phyloP scores from a whole-genome alignment of 1,140 invertebrate genomes.

The Penaeus japonicus region DNA sequence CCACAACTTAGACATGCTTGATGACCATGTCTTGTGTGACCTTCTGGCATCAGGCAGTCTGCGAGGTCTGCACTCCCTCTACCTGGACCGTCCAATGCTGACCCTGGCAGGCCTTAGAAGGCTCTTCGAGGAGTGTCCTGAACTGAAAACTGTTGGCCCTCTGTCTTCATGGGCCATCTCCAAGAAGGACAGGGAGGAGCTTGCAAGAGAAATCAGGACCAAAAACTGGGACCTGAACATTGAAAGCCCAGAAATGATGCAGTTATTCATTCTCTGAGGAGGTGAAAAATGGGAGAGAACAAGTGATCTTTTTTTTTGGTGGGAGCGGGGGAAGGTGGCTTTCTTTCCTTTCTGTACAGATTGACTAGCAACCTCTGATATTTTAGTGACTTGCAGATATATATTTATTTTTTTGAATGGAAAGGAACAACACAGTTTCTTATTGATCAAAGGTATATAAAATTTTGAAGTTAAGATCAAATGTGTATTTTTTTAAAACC shows the following conservation, averaged over 20 bases:
- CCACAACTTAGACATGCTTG: constrained; percentile 42
- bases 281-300: not conserved
- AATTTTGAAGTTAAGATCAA: too few species aligned
- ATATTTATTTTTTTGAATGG: too few species aligned
- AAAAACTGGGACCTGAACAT: constrained; percentile 53
- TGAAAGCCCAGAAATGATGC: constrained; percentile 3
- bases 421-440: too few species aligned
- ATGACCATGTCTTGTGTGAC: constrained; percentile 36
- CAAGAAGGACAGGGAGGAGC: constrained; percentile 34
- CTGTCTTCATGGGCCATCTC: constrained; percentile 54
- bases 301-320: not conserved
- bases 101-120: constrained; percentile 40
- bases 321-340: too few species aligned
- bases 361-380: too few species aligned
- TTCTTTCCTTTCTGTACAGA: too few species aligned
- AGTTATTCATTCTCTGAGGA: not conserved
- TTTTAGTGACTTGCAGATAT: too few species aligned
- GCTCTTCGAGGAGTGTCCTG: constrained; percentile 31
- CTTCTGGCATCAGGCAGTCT: constrained; percentile 32
- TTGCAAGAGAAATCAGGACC: constrained; percentile 32
- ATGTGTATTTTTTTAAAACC: too few species aligned
- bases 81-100: constrained; percentile 41
- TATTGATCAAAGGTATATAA: too few species aligned
- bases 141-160: constrained; percentile 43
- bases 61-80: constrained; percentile 25